Conservation (phyloP, 1,140 invertebrate genomes). For the Heliconius hermathena region DNA sequence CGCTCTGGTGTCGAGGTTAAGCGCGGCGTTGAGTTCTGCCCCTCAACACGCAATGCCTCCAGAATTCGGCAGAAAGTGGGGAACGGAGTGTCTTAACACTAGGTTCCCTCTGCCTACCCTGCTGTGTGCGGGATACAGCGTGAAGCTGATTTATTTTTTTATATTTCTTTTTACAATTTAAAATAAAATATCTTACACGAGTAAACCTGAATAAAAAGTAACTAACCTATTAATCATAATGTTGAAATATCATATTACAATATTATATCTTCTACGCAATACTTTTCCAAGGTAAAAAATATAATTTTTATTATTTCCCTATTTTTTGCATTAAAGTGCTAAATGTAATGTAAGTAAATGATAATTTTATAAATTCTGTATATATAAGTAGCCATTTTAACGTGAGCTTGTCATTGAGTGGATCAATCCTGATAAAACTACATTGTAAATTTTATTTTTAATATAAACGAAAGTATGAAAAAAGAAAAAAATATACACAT, state of each 20-base stretch:
- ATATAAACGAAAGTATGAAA: not conserved
- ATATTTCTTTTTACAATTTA: not conserved
- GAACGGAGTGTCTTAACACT: too few species aligned
- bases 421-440: not conserved
- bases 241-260: not conserved
- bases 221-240: not conserved
- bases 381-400: not conserved
- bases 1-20: too few species aligned
- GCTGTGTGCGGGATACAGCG: too few species aligned
- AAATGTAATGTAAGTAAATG: not conserved
- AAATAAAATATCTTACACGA: not conserved
- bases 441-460: not conserved
- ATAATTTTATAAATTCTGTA: conserved; percentile 1
- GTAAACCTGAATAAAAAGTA: not conserved
- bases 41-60: too few species aligned
- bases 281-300: not conserved
- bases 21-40: too few species aligned
- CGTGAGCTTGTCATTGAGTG: not conserved
- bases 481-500: not conserved
- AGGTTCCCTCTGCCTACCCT: too few species aligned
- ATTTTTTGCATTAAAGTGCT: conserved; percentile 9
- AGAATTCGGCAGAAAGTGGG: too few species aligned
- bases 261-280: conserved; percentile 5
- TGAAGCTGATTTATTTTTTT: too few species aligned
- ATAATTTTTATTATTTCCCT: conserved; percentile 4